Percentiles rank a stretch among this genome's conserved stretches.
These are phyloP conservation scores for Tonatia bakeri DNA, from an alignment of 2,113 vertebrate genomes.

Conservation along the genomic window DNA sequence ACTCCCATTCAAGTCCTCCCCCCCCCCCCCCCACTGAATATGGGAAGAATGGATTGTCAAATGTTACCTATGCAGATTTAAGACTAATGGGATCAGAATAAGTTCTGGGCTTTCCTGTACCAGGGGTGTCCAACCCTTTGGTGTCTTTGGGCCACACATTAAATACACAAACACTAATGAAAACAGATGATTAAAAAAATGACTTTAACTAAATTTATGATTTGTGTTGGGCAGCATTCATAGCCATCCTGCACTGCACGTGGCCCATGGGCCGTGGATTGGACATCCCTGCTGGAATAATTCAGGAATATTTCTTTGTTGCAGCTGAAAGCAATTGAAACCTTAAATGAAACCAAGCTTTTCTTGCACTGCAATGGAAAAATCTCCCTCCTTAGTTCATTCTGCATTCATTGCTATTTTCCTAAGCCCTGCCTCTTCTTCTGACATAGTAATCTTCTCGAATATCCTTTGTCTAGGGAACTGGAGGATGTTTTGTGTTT, in stretches of 20 bases:
- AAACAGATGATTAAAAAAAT: no score
- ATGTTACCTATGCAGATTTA: not conserved
- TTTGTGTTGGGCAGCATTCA: no score
- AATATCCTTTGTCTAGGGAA: slow-evolving; percentile 18
- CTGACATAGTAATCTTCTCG: slow-evolving; percentile 1
- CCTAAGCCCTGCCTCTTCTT: not conserved
- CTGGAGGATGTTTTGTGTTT: slow-evolving; percentile 41
- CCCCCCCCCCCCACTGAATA: no score
- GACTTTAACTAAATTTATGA: no score
- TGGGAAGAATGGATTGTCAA: not conserved
- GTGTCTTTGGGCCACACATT: no score
- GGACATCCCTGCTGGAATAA: not conserved
- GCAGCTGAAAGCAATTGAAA: not conserved
- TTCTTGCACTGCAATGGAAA: not conserved
- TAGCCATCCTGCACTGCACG: no score
- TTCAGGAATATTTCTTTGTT: slow-evolving; percentile 3
- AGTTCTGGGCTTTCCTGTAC: not conserved
- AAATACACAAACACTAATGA: no score
- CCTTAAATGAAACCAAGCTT: not conserved
- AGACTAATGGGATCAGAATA: not conserved
- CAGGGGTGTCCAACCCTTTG: no score
- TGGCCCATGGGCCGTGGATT: no score
- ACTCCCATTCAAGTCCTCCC: no score
- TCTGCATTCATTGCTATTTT: not conserved
- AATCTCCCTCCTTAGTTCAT: not conserved